Evolutionary conservation across 2,113 vertebrate genomes (phyloP).

Genomic region (Callocephalon fimbriatum): DNA sequence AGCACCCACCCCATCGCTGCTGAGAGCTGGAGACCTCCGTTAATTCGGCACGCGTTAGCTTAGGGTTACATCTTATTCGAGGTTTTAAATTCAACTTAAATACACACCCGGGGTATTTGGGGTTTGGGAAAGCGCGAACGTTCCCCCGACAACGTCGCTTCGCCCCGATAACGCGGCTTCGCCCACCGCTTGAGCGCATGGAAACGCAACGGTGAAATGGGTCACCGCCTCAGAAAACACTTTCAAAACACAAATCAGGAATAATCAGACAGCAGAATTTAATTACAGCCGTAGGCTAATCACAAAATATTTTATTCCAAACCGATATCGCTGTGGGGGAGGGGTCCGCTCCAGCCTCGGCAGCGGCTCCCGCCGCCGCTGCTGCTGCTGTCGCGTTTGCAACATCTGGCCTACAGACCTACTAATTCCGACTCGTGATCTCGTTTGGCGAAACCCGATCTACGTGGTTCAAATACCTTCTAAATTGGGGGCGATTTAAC

Average conservation of each 20-base stretch:
- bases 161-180: background rate
- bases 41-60: constrained; percentile 2
- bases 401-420: constrained; percentile 85
- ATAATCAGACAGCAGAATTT: constrained; percentile 50
- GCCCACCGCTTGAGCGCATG: background rate
- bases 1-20: background rate
- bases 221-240: constrained; percentile 9
- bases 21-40: background rate
- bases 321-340: constrained; percentile 25
- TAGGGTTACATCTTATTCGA: constrained; percentile 6
- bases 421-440: constrained; percentile 73
- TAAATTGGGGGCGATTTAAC: constrained; percentile 71
- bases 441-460: constrained; percentile 72
- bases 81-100: constrained; percentile 39
- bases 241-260: constrained; percentile 47
- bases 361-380: constrained; percentile 16
- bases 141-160: background rate
- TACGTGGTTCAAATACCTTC: constrained; percentile 79
- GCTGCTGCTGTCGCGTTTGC: constrained; percentile 59
- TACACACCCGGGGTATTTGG: background rate
- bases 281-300: constrained; percentile 55
- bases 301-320: constrained; percentile 69
- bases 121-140: background rate
- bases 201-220: constrained; percentile 24
- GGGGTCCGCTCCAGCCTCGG: constrained; percentile 13